Evolutionary conservation across 2,113 vertebrate species (phyloP).

Genomic region (Oceanites oceanicus): DNA sequence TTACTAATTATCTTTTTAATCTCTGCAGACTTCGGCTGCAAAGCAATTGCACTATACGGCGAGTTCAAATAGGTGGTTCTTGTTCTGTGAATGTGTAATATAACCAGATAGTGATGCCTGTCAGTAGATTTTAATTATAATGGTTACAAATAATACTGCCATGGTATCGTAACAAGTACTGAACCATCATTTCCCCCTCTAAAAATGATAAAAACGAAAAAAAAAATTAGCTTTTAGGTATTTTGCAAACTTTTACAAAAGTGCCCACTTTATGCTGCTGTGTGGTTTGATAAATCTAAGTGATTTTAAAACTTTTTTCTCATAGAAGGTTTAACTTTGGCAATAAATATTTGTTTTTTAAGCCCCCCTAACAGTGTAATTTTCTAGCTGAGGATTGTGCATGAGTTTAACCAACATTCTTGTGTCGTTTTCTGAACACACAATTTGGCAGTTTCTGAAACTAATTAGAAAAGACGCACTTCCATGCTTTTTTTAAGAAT

Average conservation of each 20-base stretch:
- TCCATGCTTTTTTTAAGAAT: conserved; percentile 77
- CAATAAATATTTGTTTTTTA: conserved; percentile 80
- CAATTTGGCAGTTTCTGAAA: conserved; percentile 72
- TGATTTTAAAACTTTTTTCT: conserved; percentile 83
- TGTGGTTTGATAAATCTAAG: conserved; percentile 79
- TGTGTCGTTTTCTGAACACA: conserved; percentile 65
- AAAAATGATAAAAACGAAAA: conserved; percentile 37
- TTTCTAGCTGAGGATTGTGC: conserved; percentile 77
- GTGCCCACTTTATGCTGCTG: conserved; percentile 85
- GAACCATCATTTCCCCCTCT: conserved; percentile 61
- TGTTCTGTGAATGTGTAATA: conserved; percentile 74
- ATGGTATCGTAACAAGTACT: conserved; percentile 63
- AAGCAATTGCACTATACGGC: conserved; percentile 81
- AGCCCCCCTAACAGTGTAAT: conserved; percentile 60
- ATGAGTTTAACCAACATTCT: conserved; percentile 74
- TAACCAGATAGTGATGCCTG: conserved; percentile 50
- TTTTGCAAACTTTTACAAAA: conserved; percentile 80
- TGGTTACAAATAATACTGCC: conserved; percentile 71
- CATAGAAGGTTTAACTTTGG: conserved; percentile 78
- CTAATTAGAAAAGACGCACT: conserved; percentile 70
- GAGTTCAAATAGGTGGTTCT: conserved; percentile 69
- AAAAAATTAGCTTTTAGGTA: conserved; percentile 76
- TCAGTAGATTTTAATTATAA: conserved; percentile 42
- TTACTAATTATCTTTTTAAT: conserved; percentile 75
- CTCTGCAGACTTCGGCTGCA: conserved; percentile 76